Base-by-base conservation (phyloP, 2,113 vertebrate genomes). In the Tylochromis polylepis region DNA sequence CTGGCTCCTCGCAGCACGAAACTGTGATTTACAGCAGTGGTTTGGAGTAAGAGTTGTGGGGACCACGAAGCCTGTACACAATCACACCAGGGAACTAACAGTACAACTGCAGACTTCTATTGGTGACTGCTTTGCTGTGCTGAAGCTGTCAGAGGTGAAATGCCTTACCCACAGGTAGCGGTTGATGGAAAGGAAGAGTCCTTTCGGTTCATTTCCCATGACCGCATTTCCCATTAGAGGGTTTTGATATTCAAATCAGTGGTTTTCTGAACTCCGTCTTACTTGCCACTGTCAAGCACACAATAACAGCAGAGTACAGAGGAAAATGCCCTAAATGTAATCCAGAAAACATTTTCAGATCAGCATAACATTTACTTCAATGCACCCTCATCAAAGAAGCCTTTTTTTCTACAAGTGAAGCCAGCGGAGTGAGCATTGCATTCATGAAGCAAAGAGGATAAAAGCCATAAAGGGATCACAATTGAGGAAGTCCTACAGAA, bases 321-420 rank as follows among this genome's bases (percentile, higher is more conserved):
- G 57, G 58, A 83, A 82, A 51, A 92, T 78, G 67, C 82, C 41
- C 41, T 18, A 59, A 87, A 88, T 85, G 79, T 87, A 91, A 89
- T 87, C 83, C 70, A 84, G 58, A 67, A 86, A 88, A 93, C 83
- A 93, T 90, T 91, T 92, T 65, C 11, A 82, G 87, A 92, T 94
- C 92, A 91, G 83, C 89, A 90, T 93, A 89, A 90, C 88, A 81
- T 92, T 92, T 90, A 90, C 86, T 57, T 87, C 85, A 88, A 85
- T 81, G 79, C 38, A 58, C 18, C 6, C 16, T 81, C 78, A 90
- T 89, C 88, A 90, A 91, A 88, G 86, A 87, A 82, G 62, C 29
- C 51, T 55, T 46, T 70, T 75, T 85, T 87, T 51, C 22, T 60
- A 15, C 24, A 85, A 87, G 79, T 60, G 89, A 88, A 94, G 67